phyloP scores from a whole-genome alignment of 2,113 vertebrate species.

The Melospiza melodia region DNA sequence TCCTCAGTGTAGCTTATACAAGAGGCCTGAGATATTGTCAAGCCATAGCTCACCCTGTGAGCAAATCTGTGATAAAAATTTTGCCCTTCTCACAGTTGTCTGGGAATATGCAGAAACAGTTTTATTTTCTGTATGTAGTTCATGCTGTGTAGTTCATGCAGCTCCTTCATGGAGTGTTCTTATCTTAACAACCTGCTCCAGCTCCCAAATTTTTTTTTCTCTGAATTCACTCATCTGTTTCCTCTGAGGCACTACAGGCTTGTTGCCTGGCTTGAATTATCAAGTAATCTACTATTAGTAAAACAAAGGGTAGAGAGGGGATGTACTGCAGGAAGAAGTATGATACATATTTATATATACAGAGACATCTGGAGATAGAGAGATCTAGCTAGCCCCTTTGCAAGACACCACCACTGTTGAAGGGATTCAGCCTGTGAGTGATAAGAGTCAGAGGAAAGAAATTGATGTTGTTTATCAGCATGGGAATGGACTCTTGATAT shows the following conservation, averaged over 20 bases:
- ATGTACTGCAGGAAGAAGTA: not conserved
- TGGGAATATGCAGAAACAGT: not conserved
- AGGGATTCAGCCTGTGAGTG: not conserved
- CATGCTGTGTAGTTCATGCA: not conserved
- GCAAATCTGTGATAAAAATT: not conserved
- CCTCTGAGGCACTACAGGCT: not conserved
- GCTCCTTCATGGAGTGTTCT: not conserved
- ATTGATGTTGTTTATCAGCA: not conserved
- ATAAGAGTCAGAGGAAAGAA: not conserved
- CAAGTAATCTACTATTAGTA: not conserved
- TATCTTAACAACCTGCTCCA: not conserved
- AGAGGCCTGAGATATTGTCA: not conserved
- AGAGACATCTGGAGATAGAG: not conserved
- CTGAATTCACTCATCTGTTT: not conserved
- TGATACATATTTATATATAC: rapidly evolving
- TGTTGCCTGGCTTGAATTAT: not conserved
- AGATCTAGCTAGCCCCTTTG: not conserved
- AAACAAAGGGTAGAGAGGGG: not conserved
- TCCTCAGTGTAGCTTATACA: not conserved
- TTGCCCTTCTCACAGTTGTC: not conserved
- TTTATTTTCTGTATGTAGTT: not conserved
- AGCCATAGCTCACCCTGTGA: not conserved
- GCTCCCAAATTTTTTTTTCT: not conserved
- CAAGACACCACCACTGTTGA: not conserved
- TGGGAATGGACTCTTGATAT: not conserved